Conservation (phyloP, 92 coral and sea anemone genomes). For the Plumapathes pennacea region DNA sequence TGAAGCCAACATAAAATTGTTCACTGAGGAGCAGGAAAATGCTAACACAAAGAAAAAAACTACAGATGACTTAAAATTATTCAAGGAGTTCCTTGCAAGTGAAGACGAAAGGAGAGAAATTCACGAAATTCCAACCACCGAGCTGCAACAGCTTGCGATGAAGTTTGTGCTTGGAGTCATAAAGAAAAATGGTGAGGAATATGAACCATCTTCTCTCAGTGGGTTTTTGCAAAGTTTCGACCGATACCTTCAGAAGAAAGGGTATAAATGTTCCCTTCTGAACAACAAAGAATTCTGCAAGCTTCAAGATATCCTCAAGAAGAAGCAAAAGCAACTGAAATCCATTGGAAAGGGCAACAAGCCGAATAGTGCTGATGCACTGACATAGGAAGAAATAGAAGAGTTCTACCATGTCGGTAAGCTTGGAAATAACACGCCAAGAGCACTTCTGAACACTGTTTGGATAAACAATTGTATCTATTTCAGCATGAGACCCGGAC, state of each 20-base stretch:
- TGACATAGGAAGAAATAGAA: slow-evolving; percentile 62
- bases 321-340: slow-evolving; percentile 37
- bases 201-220: slow-evolving; percentile 48
- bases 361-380: slow-evolving; percentile 51
- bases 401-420: slow-evolving; percentile 40
- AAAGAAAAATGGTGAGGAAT: slow-evolving; percentile 27
- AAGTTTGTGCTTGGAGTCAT: slow-evolving; percentile 20
- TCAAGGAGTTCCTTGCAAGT: background rate
- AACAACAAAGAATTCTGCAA: slow-evolving; percentile 36
- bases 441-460: slow-evolving; percentile 30
- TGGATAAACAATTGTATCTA: slow-evolving; percentile 46
- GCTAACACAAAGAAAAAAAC: no score
- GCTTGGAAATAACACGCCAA: slow-evolving; percentile 42
- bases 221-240: slow-evolving; percentile 42
- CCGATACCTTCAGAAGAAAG: slow-evolving; percentile 42
- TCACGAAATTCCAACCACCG: slow-evolving; percentile 1
- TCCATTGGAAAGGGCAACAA: slow-evolving; percentile 52
- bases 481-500: slow-evolving; percentile 60
- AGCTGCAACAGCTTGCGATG: slow-evolving; percentile 1
- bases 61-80: background rate
- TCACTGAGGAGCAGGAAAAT: no score
- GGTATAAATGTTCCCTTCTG: slow-evolving; percentile 34
- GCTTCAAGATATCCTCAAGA: slow-evolving; percentile 41
- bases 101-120: slow-evolving; percentile 21
- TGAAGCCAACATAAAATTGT: no score